phyloP scores from a whole-genome alignment of 1,140 invertebrate species.

The Nasonia giraulti region DNA sequence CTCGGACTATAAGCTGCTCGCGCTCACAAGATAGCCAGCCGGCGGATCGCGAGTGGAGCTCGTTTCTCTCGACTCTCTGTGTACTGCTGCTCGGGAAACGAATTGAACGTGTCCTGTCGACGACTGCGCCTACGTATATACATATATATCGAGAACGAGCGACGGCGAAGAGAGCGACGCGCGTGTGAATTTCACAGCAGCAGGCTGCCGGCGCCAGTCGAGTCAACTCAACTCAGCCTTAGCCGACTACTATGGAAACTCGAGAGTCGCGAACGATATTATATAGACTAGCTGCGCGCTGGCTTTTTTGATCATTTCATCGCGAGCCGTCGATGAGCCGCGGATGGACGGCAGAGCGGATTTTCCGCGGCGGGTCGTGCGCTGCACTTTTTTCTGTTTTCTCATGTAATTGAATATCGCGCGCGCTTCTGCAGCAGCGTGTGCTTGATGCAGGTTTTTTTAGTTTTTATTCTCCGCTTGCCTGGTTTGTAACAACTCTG shows the following conservation, averaged over 20 bases:
- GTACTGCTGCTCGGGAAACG: slow-evolving; percentile 26
- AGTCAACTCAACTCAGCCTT: background rate
- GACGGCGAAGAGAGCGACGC: slow-evolving; percentile 6
- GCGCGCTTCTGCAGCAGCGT: background rate
- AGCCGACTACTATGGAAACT: slow-evolving; percentile 23
- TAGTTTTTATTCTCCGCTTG: slow-evolving; percentile 23
- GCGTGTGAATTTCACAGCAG: slow-evolving; percentile 33
- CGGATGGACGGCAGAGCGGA: background rate
- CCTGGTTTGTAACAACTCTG: background rate
- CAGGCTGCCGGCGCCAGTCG: background rate
- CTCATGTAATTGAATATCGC: slow-evolving; percentile 9
- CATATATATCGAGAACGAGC: background rate
- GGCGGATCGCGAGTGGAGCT: background rate
- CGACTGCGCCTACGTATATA: background rate
- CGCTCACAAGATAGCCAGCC: slow-evolving; percentile 24
- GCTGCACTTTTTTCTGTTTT: slow-evolving; percentile 8
- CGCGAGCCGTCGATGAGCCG: background rate
- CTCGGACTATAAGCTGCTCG: background rate
- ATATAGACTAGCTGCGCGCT: slow-evolving; percentile 14
- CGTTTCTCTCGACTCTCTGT: slow-evolving; percentile 9
- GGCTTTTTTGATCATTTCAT: slow-evolving; percentile 23
- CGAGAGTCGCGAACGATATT: slow-evolving; percentile 16
- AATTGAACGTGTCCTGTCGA: background rate
- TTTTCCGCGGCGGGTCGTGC: background rate
- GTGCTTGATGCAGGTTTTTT: background rate